Evolutionary conservation across 2,888 invertebrate species (phyloP), one percentile per base, ranked within the genome.

Genomic region (Hydropsyche betteni): DNA sequence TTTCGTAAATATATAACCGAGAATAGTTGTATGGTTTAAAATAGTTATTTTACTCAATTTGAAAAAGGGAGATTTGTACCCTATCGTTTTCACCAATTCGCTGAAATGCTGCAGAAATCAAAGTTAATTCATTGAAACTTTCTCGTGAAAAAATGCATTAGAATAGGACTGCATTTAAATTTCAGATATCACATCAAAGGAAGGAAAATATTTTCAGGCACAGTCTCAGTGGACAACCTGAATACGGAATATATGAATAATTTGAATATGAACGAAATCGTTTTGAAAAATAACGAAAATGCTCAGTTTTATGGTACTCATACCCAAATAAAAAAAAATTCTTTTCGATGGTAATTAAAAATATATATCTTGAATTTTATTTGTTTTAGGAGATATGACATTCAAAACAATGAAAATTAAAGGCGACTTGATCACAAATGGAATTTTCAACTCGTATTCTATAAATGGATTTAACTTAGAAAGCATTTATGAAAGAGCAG

Each of bases 181-280:
- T 75, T 76, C 76, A 79, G 79, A 58, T 79, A 64, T 51, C 69
- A 52, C 33, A 50, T 79, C 1, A 78, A 33, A 3, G 79, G 79
- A n/a, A 78, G 38, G 68, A 79, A 79, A 76, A 73, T 74, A 33
- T 79, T 79, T 53, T 10, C 55, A 8, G 74, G 74, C 38, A 74
- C 75, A 7, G 44, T 79, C 51, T 34, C 75, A 24, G 70, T 76
- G 12, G 68, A 72, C 14, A 75, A 75, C 55, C 52, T 78, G 14
- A 72, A 44, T 50, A 74, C 74, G 2, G 73, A 78, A 14, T 44
- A 33, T 12, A 61, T 79, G 61, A 78, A 79, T 12, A 64, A 76
- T 24, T 38, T 74, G 7, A 72, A 77, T 24, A 74, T 79, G 76
- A 36, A 68, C 34, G 77, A 75, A 36, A 53, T 77, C 12, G 74